A percentile compares a stretch with the other conserved stretches of the same genome.
Conservation (phyloP, 2,888 invertebrate species). For the Hirtodrosophila confusa region DNA sequence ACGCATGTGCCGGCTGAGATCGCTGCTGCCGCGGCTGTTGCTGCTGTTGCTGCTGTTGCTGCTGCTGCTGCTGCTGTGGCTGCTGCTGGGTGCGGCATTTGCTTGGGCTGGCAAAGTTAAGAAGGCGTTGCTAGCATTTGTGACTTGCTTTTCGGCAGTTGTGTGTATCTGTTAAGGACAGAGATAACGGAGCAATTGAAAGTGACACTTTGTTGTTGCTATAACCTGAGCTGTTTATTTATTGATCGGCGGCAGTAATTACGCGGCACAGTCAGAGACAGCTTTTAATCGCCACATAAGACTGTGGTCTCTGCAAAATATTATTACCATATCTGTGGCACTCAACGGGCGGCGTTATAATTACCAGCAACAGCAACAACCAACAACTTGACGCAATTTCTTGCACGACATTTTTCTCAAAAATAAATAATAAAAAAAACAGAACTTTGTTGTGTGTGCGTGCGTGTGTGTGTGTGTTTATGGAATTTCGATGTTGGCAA, state of each 20-base stretch:
- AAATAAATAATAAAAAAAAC: constrained; percentile 38
- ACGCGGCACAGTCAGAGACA: constrained; percentile 40
- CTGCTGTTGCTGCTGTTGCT: constrained; percentile 17
- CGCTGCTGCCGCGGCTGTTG: constrained; percentile 23
- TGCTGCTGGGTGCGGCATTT: constrained; percentile 69
- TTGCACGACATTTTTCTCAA: constrained; percentile 55
- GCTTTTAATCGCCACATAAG: constrained; percentile 36
- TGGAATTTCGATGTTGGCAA: constrained; percentile 70
- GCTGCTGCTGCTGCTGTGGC: constrained; percentile 28
- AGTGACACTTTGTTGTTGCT: constrained; percentile 54
- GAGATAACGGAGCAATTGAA: constrained; percentile 57
- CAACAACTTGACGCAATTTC: constrained; percentile 55
- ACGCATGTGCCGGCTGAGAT: constrained; percentile 60
- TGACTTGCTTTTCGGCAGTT: constrained; percentile 63
- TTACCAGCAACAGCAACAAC: constrained; percentile 49
- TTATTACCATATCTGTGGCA: constrained; percentile 70
- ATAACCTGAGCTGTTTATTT: constrained; percentile 70
- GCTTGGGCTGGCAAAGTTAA: constrained; percentile 34
- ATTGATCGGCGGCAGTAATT: constrained; percentile 70
- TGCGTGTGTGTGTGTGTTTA: constrained; percentile 16
- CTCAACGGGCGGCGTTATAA: constrained; percentile 60
- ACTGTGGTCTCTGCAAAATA: constrained; percentile 32
- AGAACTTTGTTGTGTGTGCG: constrained; percentile 21
- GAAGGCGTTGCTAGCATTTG: constrained; percentile 66
- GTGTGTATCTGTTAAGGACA: constrained; percentile 50